These are phyloP conservation scores for Chascanopsetta lugubris DNA, from an alignment of 2,113 vertebrate genomes.

Conservation along the genomic window DNA sequence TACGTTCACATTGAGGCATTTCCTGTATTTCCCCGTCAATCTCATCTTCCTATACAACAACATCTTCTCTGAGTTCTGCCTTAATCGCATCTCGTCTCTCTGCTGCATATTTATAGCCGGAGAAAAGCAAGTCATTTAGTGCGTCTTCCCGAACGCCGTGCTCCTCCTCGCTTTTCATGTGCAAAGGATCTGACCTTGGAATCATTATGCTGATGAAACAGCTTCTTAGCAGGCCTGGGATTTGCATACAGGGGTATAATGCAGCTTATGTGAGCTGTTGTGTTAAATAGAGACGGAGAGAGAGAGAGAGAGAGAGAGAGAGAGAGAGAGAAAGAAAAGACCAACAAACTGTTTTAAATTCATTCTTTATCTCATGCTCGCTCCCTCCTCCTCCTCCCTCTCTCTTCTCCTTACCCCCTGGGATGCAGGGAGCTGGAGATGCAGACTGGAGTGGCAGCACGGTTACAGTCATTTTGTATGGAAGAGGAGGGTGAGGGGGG, in stretches of 20 bases:
- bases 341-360: constrained; percentile 74
- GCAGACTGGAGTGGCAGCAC: constrained; percentile 14
- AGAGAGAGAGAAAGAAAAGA: constrained; percentile 16
- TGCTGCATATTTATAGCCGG: constrained; percentile 52
- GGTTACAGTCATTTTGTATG: constrained; percentile 18
- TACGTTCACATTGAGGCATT: not conserved
- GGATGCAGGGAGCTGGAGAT: constrained; percentile 32
- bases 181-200: constrained; percentile 78
- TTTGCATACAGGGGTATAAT: constrained; percentile 75
- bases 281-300: constrained; percentile 19
- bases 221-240: constrained; percentile 70
- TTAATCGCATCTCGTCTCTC: constrained; percentile 26
- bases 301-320: constrained; percentile 17
- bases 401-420: constrained; percentile 18
- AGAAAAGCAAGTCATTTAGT: constrained; percentile 64
- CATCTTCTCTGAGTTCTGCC: constrained; percentile 11
- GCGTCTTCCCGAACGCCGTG: constrained; percentile 39
- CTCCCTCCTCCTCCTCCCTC: not conserved
- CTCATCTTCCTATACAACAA: not conserved
- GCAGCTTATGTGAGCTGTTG: constrained; percentile 11
- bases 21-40: not conserved
- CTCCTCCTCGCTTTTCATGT: constrained; percentile 71
- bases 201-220: constrained; percentile 77
- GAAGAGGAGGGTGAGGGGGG: not conserved
- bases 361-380: constrained; percentile 60